phyloP scores from a whole-genome alignment of 2,797 vertebrate genomes.

The Hippopotamyrus pictus region DNA sequence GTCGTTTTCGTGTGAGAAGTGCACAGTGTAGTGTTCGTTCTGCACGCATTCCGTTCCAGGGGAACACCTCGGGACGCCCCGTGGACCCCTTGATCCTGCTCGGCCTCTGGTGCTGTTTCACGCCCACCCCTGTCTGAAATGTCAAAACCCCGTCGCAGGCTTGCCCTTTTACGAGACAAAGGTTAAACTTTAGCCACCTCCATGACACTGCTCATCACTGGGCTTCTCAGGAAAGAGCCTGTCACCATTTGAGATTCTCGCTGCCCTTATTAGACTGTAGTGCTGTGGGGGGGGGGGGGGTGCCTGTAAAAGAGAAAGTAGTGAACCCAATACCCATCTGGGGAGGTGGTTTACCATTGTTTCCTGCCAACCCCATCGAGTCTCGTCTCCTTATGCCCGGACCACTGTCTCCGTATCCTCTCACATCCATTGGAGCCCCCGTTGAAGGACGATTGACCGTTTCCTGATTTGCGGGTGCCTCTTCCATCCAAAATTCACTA shows the following conservation, averaged over 20 bases:
- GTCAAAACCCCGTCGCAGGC: background rate
- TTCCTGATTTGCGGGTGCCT: background rate
- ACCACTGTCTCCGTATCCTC: background rate
- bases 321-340: background rate
- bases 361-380: background rate
- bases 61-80: background rate
- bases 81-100: background rate
- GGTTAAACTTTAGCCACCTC: background rate
- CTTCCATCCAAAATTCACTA: background rate
- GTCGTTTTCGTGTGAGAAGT: background rate
- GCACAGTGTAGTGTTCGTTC: background rate
- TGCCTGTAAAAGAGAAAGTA: background rate
- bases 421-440: background rate
- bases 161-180: background rate
- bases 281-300: background rate
- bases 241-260: background rate
- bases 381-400: background rate
- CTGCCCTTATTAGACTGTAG: background rate
- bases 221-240: background rate
- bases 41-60: background rate
- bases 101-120: background rate
- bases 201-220: background rate
- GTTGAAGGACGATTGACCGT: background rate
- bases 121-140: background rate
- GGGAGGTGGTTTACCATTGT: background rate